Evolutionary conservation across 2,888 invertebrate genomes (phyloP).

Genomic region (Macrosoma leucophasiata): DNA sequence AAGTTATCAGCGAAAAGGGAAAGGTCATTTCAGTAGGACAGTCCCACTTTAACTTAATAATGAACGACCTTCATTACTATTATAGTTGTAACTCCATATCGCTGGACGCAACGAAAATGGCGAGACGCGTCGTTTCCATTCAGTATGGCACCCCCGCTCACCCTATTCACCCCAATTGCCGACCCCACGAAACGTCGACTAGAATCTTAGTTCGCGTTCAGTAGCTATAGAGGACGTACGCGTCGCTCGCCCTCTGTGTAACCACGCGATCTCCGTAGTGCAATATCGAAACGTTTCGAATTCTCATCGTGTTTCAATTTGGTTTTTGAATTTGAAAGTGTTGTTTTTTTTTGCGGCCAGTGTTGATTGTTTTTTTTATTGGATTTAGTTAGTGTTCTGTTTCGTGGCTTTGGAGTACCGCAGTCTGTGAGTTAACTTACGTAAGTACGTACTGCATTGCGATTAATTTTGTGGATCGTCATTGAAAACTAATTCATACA

Average conservation of each 20-base stretch:
- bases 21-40: no score
- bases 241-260: conserved; percentile 28
- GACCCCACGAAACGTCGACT: conserved; percentile 38
- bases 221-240: conserved; percentile 35
- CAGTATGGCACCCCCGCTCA: conserved; percentile 37
- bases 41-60: no score
- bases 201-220: conserved; percentile 45
- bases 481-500: no score
- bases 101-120: no score
- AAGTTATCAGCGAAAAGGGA: no score
- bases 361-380: conserved; percentile 35
- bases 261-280: conserved; percentile 58
- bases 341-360: conserved; percentile 26
- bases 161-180: conserved; percentile 44
- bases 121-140: conserved; percentile 31
- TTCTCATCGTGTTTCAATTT: no score
- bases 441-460: conserved; percentile 72
- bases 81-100: no score
- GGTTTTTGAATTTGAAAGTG: no score
- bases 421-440: conserved; percentile 52
- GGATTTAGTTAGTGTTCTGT: conserved; percentile 36
- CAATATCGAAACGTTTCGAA: conserved; percentile 51
- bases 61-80: no score
- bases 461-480: no score
- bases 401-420: conserved; percentile 31